These are phyloP conservation scores for Caretta caretta DNA, from an alignment of 2,113 vertebrate genomes.

Conservation along the genomic window DNA sequence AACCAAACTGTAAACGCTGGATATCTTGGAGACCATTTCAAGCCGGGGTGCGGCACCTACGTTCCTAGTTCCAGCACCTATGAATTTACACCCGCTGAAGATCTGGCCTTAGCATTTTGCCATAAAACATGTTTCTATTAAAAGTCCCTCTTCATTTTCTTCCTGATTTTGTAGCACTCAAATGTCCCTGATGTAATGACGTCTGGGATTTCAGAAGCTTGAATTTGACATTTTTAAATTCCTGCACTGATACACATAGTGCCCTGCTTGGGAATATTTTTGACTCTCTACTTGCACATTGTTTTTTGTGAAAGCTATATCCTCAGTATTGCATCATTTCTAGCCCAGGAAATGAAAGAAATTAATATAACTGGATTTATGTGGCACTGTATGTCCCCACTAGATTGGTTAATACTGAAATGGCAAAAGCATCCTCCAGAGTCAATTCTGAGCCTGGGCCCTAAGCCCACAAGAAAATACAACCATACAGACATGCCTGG, in stretches of 20 bases:
- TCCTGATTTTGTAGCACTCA: constrained; percentile 27
- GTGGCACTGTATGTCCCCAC: constrained; percentile 24
- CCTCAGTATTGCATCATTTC: constrained; percentile 19
- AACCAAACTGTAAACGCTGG: too few relatives aligned
- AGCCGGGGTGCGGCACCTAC: too few relatives aligned
- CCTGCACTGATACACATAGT: background rate
- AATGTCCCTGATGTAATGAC: constrained; percentile 21
- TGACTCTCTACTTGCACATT: constrained; percentile 39
- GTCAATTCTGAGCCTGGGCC: too few relatives aligned
- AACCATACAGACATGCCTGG: background rate
- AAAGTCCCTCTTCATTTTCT: constrained; percentile 27
- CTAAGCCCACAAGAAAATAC: background rate
- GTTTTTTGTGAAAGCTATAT: constrained; percentile 31
- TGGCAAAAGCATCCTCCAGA: background rate
- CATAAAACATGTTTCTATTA: background rate
- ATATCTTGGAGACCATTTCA: too few relatives aligned
- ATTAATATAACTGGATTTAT: constrained; percentile 64
- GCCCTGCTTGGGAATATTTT: constrained; percentile 34
- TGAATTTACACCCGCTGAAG: background rate
- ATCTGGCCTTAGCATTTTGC: constrained; percentile 26
- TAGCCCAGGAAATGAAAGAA: constrained; percentile 68
- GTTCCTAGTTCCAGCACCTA: too few relatives aligned
- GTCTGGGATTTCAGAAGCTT: constrained; percentile 30
- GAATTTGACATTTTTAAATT: background rate
- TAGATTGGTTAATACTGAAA: constrained; percentile 26